These are phyloP conservation scores for Archips crataeganus DNA, from an alignment of 2,888 invertebrate species.

Conservation along the genomic window DNA sequence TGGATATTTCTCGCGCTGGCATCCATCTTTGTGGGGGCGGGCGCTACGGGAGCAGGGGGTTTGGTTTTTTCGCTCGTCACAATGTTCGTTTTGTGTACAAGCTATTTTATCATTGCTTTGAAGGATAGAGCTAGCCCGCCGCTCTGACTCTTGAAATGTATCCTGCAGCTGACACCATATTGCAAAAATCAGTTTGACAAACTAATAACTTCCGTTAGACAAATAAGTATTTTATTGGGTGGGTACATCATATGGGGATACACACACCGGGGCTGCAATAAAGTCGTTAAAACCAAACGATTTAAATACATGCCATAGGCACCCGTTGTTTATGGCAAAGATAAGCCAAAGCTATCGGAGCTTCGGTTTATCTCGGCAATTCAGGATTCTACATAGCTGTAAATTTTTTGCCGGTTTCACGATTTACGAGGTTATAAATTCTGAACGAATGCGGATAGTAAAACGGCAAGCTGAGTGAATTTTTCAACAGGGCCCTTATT, in stretches of 20 bases:
- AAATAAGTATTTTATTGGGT: slow-evolving; percentile 17
- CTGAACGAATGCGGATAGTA: slow-evolving; percentile 74
- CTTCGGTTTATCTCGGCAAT: slow-evolving; percentile 66
- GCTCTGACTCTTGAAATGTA: slow-evolving; percentile 30
- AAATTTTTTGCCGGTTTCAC: slow-evolving; percentile 75
- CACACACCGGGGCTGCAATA: slow-evolving; percentile 20
- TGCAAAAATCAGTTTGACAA: slow-evolving; percentile 1
- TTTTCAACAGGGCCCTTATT: slow-evolving; percentile 67
- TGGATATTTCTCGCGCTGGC: slow-evolving; percentile 73
- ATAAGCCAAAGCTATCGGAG: slow-evolving; percentile 62
- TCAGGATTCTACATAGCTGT: slow-evolving; percentile 65
- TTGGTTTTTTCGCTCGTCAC: slow-evolving; percentile 67
- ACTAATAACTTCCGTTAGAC: slow-evolving; percentile 1
- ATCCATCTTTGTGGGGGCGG: slow-evolving; percentile 74
- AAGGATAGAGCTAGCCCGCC: slow-evolving; percentile 46
- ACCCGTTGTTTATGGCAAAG: slow-evolving; percentile 58
- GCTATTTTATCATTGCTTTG: slow-evolving; percentile 64
- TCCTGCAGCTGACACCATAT: slow-evolving; percentile 1
- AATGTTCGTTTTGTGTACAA: slow-evolving; percentile 67
- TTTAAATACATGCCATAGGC: slow-evolving; percentile 40
- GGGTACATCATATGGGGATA: too few relatives aligned
- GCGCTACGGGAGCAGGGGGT: slow-evolving; percentile 54
- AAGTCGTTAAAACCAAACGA: slow-evolving; percentile 33
- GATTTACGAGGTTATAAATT: slow-evolving; percentile 80
- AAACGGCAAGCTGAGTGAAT: slow-evolving; percentile 74